Evolutionary conservation across 2,888 invertebrate genomes (phyloP).

Genomic region (Diplazon laetatorius): DNA sequence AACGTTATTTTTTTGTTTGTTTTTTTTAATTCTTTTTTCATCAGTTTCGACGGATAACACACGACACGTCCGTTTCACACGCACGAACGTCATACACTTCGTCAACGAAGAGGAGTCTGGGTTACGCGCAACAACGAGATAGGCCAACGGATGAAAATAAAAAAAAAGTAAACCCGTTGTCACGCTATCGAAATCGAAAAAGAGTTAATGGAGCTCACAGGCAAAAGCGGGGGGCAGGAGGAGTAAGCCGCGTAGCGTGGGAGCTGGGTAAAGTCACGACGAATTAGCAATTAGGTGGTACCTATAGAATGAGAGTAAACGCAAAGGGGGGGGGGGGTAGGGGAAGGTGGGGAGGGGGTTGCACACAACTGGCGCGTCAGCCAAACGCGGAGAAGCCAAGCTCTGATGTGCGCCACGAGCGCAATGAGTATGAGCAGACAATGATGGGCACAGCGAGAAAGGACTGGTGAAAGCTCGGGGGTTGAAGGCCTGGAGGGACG

Average conservation of each 20-base stretch:
- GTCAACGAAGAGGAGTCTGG: constrained; percentile 15
- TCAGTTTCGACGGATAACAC: constrained; percentile 37
- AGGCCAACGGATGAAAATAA: not conserved
- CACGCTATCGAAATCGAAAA: constrained; percentile 11
- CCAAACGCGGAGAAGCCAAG: constrained; percentile 61
- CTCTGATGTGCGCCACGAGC: constrained; percentile 27
- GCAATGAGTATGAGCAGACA: constrained; percentile 54
- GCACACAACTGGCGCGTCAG: constrained; percentile 41
- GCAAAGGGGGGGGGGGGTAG: too few species aligned
- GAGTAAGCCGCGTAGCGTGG: not conserved
- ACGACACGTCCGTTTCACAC: constrained; percentile 23
- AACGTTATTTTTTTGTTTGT: too few species aligned
- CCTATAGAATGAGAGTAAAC: constrained; percentile 23
- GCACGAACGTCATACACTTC: constrained; percentile 16
- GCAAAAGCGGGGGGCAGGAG: too few species aligned
- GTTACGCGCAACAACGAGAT: not conserved
- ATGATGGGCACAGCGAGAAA: constrained; percentile 51
- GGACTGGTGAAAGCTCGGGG: constrained; percentile 15
- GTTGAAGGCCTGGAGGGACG: constrained; percentile 13
- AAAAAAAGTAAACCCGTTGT: constrained; percentile 22
- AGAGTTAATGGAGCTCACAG: constrained; percentile 9
- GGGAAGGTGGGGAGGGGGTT: too few species aligned
- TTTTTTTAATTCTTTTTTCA: too few species aligned
- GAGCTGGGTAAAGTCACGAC: constrained; percentile 25
- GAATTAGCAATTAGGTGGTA: constrained; percentile 49